These are phyloP conservation scores for Sclerodermus sp. DNA, from an alignment of 2,888 invertebrate genomes.

Conservation along the genomic window DNA sequence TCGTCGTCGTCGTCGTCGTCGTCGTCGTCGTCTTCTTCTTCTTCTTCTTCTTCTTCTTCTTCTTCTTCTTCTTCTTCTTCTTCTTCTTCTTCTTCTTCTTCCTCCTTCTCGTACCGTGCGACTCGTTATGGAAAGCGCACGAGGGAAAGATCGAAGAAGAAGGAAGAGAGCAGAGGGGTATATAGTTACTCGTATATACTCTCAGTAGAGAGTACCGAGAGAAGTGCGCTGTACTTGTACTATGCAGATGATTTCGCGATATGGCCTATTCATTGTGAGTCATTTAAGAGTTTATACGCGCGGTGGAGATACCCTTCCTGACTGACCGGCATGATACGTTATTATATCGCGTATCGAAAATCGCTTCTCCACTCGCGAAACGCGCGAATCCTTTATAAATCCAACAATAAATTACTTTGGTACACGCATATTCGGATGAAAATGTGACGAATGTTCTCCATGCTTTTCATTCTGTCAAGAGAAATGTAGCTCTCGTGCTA, in stretches of 20 bases:
- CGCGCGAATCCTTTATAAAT: too few relatives aligned
- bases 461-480: too few relatives aligned
- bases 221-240: slow-evolving; percentile 45
- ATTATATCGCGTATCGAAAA: slow-evolving; percentile 44
- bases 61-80: slow-evolving; percentile 9
- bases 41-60: slow-evolving; percentile 9
- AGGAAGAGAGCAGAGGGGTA: slow-evolving; percentile 25
- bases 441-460: too few relatives aligned
- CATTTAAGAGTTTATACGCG: slow-evolving; percentile 47
- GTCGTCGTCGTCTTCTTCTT: too few relatives aligned
- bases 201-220: slow-evolving; percentile 40
- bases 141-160: too few relatives aligned
- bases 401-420: too few relatives aligned
- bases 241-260: slow-evolving; percentile 54
- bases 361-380: too few relatives aligned
- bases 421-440: too few relatives aligned
- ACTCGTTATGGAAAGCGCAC: slow-evolving; percentile 48
- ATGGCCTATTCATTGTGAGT: slow-evolving; percentile 52
- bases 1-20: slow-evolving; percentile 7
- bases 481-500: too few relatives aligned
- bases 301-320: slow-evolving; percentile 23
- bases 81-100: too few relatives aligned
- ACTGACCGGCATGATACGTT: slow-evolving; percentile 33
- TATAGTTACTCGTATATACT: slow-evolving; percentile 48
- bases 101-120: slow-evolving; percentile 18